Evolutionary conservation across 92 coral and sea anemone species (phyloP), one percentile per base, ranked within the genome.

Genomic region (Diadumene lineata): DNA sequence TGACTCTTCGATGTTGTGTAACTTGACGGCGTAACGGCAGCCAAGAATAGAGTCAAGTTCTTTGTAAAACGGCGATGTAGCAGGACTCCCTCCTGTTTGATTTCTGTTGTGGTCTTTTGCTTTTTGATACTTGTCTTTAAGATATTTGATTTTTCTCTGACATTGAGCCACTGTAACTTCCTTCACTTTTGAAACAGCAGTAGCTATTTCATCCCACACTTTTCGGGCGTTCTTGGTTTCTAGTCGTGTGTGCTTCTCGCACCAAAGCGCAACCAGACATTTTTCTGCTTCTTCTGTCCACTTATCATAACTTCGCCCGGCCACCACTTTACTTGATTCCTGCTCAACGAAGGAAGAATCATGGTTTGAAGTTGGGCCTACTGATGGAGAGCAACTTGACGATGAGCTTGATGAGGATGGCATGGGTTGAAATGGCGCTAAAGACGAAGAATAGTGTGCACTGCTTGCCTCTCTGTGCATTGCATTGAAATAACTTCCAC

Each of bases 161-260:
- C 64, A 79, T 34, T 72, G 84, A 31, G 30, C 63, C 2, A 74
- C 63, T 2, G 80, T 55, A 1, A 78, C 79, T 30, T 55, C 57
- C 19, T 26, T 16, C 29, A 46, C 51, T 19, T 69, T 78, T 0
- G 69, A 53, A 25, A 69, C 50, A 24, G 31, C 76, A 15, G 25
- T 10, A 4, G 83, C 77, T 13, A 68, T 78, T n/a, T 78, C 83
- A 7, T 78, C 56, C 83, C 79, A 76, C 17, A 76, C 76, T 34
- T 76, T 51, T 21, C 64, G 11, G 19, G 81, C 76, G 43, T 76
- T 38, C 76, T 55, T 43, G 16, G 64, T 34, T 19, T 76, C 81
- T 2, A 76, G 43, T 63, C 81, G 19, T 11, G 73, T 74, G 79
- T 60, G 79, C 28, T 74, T 74, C 17, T 74, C 38, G 19, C 33